phyloP scores from a whole-genome alignment of 1,140 invertebrate species.

The Hetaerina americana region DNA sequence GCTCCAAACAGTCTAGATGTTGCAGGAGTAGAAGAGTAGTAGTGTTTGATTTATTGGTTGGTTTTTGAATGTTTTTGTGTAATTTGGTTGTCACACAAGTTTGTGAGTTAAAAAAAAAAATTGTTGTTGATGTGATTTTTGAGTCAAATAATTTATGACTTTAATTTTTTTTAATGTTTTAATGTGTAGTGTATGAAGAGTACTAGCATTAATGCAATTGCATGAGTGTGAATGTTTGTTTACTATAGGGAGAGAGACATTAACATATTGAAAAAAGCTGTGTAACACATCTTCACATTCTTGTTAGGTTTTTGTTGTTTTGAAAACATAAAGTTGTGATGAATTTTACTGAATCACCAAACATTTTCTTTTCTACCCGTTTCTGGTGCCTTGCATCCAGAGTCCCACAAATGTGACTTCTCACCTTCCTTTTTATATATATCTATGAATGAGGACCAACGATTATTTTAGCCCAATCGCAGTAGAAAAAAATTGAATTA shows the following conservation, averaged over 20 bases:
- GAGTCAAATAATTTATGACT: not conserved
- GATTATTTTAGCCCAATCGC: no score
- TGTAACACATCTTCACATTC: not conserved
- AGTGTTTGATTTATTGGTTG: not conserved
- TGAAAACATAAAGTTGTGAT: not conserved
- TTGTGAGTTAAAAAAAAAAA: not conserved
- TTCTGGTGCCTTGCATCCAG: no score
- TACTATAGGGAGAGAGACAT: not conserved
- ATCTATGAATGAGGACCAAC: no score
- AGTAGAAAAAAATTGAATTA: no score
- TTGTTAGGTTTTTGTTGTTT: not conserved
- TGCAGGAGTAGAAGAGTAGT: not conserved
- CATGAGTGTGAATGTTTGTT: not conserved
- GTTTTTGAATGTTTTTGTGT: not conserved
- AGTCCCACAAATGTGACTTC: no score
- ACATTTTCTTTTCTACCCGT: not conserved
- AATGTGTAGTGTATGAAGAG: not conserved
- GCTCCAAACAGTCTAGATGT: not conserved
- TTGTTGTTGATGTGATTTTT: not conserved
- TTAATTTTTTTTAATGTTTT: not conserved
- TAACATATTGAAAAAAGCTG: not conserved
- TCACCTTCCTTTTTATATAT: no score
- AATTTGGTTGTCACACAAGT: not conserved
- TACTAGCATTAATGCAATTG: not conserved
- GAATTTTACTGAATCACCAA: not conserved